Percentiles rank a stretch among this genome's conserved stretches.
These are phyloP conservation scores for Xyrichtys novacula DNA, from an alignment of 2,797 vertebrate species.

Conservation along the genomic window DNA sequence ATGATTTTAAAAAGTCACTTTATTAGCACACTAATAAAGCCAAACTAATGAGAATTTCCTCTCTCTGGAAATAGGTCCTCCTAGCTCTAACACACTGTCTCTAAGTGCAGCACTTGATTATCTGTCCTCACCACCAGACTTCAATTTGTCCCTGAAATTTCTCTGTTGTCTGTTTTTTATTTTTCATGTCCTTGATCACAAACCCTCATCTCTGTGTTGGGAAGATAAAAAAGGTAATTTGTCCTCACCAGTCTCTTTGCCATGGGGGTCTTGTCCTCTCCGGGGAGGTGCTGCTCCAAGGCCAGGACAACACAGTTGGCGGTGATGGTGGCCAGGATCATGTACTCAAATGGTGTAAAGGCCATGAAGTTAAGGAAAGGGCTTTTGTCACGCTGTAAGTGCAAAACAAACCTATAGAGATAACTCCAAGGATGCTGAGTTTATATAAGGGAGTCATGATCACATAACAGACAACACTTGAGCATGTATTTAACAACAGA, in stretches of 20 bases:
- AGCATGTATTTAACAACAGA: neutral
- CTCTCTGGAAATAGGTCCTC: too few relatives aligned
- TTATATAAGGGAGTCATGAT: neutral
- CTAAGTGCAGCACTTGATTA: too few relatives aligned
- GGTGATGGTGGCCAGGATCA: slow-evolving; percentile 99
- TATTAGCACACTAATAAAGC: too few relatives aligned
- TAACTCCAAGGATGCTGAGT: neutral
- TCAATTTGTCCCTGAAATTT: too few relatives aligned
- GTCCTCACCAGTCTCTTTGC: slow-evolving; percentile 95
- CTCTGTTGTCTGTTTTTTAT: too few relatives aligned
- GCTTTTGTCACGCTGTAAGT: slow-evolving; percentile 12
- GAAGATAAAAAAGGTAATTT: slow-evolving; percentile 28
- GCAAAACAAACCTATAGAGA: slow-evolving; percentile 8
- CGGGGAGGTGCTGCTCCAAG: slow-evolving; percentile 96
- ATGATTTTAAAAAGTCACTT: too few relatives aligned
- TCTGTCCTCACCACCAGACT: too few relatives aligned
- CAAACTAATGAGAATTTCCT: too few relatives aligned
- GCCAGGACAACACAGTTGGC: slow-evolving; percentile 98
- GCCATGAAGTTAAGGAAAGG: slow-evolving; percentile 86
- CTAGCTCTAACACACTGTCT: too few relatives aligned
- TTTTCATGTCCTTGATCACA: neutral
- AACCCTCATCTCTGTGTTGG: neutral
- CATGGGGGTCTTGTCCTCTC: slow-evolving; percentile 99
- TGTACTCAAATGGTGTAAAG: slow-evolving; percentile 97
- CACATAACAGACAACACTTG: neutral